Base-by-base conservation (phyloP, 1,140 invertebrate species). In the Mylabris phalerata region DNA sequence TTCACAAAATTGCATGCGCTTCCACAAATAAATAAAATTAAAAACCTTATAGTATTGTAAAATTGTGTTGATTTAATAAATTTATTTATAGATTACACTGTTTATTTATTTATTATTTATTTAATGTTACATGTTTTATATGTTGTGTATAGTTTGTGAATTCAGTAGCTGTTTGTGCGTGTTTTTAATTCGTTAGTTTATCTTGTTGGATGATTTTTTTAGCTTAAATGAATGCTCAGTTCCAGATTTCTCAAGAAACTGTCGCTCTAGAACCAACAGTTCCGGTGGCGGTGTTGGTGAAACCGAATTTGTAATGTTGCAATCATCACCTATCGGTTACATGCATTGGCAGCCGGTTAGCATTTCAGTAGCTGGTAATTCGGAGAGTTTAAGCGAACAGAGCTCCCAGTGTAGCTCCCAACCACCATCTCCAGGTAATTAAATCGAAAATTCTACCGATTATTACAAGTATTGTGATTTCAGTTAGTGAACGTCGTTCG, bases 281-380 rank as follows among this genome's bases (percentile, higher is more conserved):
- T 57, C 66, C 5, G 63, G 66, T 40, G 71, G 66, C 32, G 71
- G 71, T 13, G 49, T 71, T 45, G 71, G 67, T 44, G 71, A 82
- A 49, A 80, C 79, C n/a, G 78, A 81, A 57, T 81, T 77, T 50
- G 75, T 82, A n/a, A 62, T 81, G 24, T 72, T 82, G 19, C 80
- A 82, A 61, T 69, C 79, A 3, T 80, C 76, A 25, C 78, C 79
- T 7, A 62, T 78, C n/a, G 70, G 70, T 50, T 11, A 66, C 42
- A 67, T 75, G 24, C 75, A 77, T 41, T 82, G 80, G 79, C 71
- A 77, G n/a, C 79, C 79, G 10, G 70, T 74, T 13, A 66, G 68
- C 41, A 69, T 73, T 39, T 67, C 65, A n/a, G 57, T 73, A 46
- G 62, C 63, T 3, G 69, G 70, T 27, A 67, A 67, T 57, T 65